Evolutionary conservation across 1,140 invertebrate species (phyloP).

Genomic region (Papilio aristodemus): DNA sequence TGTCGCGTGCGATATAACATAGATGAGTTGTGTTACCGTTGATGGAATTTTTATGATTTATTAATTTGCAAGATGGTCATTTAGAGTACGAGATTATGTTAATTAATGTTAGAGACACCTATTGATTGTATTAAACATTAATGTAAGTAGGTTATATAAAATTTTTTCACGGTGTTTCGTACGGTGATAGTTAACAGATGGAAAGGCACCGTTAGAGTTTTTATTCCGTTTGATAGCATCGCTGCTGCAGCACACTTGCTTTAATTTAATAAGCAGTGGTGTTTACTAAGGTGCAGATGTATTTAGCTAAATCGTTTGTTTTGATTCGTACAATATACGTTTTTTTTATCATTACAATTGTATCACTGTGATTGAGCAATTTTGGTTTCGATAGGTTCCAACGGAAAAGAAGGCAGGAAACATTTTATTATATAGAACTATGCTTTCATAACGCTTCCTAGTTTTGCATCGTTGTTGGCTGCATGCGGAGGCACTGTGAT

Average conservation of each 20-base stretch:
- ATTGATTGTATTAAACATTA: not conserved
- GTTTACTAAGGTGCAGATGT: slow-evolving; percentile 55
- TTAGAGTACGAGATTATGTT: slow-evolving; percentile 13
- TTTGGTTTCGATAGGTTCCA: too few relatives aligned
- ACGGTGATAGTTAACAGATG: slow-evolving; percentile 35
- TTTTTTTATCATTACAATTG: slow-evolving; percentile 23
- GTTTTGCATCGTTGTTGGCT: slow-evolving; percentile 19
- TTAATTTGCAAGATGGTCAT: slow-evolving; percentile 43
- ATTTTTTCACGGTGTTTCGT: slow-evolving; percentile 34
- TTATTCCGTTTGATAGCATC: slow-evolving; percentile 67
- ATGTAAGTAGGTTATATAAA: not conserved
- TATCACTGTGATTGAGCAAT: not conserved
- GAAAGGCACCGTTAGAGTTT: slow-evolving; percentile 52
- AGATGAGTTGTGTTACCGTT: slow-evolving; percentile 52
- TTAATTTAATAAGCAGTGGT: slow-evolving; percentile 69
- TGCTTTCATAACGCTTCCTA: slow-evolving; percentile 15
- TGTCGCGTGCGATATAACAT: slow-evolving; percentile 69
- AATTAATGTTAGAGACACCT: slow-evolving; percentile 10
- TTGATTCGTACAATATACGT: slow-evolving; percentile 30
- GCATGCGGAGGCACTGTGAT: slow-evolving; percentile 36
- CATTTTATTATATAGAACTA: not conserved
- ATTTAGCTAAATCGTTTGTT: slow-evolving; percentile 34
- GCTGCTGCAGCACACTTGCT: slow-evolving; percentile 68
- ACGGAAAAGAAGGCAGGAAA: not conserved
- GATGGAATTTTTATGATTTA: slow-evolving; percentile 68